A percentile compares a stretch with the other conserved stretches of the same genome.
Evolutionary conservation across 2,113 vertebrate genomes (phyloP).

Genomic region (Picathartes gymnocephalus): DNA sequence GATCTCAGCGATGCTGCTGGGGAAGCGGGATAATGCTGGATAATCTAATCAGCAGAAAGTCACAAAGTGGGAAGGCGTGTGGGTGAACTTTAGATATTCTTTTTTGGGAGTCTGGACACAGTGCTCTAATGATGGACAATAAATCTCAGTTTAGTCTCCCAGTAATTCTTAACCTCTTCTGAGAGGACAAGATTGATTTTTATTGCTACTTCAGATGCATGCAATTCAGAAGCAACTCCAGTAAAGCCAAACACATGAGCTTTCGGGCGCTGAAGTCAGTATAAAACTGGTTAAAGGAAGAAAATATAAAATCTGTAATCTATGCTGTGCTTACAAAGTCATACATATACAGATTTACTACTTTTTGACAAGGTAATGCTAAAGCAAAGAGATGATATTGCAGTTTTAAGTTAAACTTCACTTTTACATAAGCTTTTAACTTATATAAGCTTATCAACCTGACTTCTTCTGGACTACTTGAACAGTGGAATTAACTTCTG

Average conservation of each 20-base stretch:
- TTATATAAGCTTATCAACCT: slow-evolving; percentile 17
- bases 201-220: neutral
- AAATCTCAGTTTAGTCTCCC: neutral
- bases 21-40: neutral
- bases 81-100: neutral
- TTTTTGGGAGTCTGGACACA: neutral
- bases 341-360: neutral
- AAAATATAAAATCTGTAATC: neutral
- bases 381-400: slow-evolving; percentile 40
- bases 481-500: slow-evolving; percentile 6
- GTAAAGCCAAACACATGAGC: neutral
- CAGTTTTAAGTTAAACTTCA: slow-evolving; percentile 42
- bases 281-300: slow-evolving; percentile 1
- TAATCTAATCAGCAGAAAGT: neutral
- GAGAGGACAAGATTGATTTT: neutral
- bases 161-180: neutral
- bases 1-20: neutral
- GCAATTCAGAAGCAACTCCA: neutral
- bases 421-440: slow-evolving; percentile 25
- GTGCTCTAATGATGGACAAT: neutral
- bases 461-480: slow-evolving; percentile 2
- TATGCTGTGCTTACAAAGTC: neutral
- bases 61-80: neutral
- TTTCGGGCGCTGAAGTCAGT: neutral
- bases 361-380: slow-evolving; percentile 21